Evolutionary conservation across 2,888 invertebrate genomes (phyloP).

Genomic region (Brenthis ino): DNA sequence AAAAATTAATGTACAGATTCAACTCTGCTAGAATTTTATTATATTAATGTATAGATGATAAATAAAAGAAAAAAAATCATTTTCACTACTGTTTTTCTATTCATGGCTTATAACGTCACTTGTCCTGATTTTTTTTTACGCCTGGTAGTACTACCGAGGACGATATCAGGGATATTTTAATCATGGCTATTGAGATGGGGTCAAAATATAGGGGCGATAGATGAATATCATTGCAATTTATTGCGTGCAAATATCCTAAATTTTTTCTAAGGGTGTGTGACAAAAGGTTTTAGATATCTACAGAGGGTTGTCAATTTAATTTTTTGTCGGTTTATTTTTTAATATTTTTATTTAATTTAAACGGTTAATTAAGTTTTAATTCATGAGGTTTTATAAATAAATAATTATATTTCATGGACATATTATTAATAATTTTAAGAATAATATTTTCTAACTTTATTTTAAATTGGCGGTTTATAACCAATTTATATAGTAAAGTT

Average conservation of each 20-base stretch:
- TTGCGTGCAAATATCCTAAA: slow-evolving; percentile 42
- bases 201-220: slow-evolving; percentile 38
- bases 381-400: too few species aligned
- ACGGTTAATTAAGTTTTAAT: neutral
- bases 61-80: neutral
- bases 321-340: neutral
- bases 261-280: slow-evolving; percentile 30
- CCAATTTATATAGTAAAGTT: too few species aligned
- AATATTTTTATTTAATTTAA: neutral
- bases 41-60: too few species aligned
- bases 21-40: too few species aligned
- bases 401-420: too few species aligned
- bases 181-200: slow-evolving; percentile 35
- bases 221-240: slow-evolving; percentile 45
- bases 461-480: too few species aligned
- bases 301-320: slow-evolving; percentile 20
- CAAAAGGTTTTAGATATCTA: slow-evolving; percentile 24
- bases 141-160: slow-evolving; percentile 1
- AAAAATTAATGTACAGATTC: too few species aligned
- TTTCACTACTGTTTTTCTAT: neutral
- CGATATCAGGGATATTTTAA: slow-evolving; percentile 32
- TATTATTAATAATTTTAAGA: too few species aligned
- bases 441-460: too few species aligned
- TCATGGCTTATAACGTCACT: too few species aligned
- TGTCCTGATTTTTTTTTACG: neutral